Percentiles rank a stretch among this genome's conserved stretches.
Evolutionary conservation across 1,140 invertebrate genomes (phyloP).

Genomic region (Drosophila littoralis): DNA sequence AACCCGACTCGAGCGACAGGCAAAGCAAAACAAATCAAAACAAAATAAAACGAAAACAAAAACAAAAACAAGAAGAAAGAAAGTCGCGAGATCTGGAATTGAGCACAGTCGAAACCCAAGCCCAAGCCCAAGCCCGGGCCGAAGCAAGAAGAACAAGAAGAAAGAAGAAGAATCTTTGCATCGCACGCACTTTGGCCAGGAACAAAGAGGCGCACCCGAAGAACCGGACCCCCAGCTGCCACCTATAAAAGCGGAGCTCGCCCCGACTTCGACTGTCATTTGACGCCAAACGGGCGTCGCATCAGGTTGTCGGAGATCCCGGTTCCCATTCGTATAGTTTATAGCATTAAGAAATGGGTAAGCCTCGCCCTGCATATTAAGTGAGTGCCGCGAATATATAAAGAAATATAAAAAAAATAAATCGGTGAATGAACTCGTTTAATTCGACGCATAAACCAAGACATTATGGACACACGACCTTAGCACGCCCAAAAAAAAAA

Average conservation of each 20-base stretch:
- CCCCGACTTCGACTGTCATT: constrained; percentile 68
- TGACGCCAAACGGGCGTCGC: constrained; percentile 71
- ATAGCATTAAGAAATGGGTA: constrained; percentile 72
- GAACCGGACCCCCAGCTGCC: constrained; percentile 66
- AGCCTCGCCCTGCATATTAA: constrained; percentile 72
- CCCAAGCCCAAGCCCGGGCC: background rate
- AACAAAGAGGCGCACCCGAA: constrained; percentile 74
- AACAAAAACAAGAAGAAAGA: constrained; percentile 53
- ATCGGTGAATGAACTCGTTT: constrained; percentile 73
- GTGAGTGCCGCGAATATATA: constrained; percentile 17
- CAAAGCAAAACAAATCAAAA: constrained; percentile 53
- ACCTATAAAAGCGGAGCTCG: constrained; percentile 68
- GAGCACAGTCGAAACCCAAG: constrained; percentile 53
- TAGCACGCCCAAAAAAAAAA: constrained; percentile 48
- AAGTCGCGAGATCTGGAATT: constrained; percentile 77
- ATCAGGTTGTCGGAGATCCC: constrained; percentile 27
- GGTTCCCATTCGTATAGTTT: constrained; percentile 16
- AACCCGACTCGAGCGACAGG: constrained; percentile 29
- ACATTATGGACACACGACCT: constrained; percentile 74
- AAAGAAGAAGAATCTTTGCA: constrained; percentile 11
- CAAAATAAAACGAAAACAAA: constrained; percentile 6
- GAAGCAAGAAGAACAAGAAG: constrained; percentile 25
- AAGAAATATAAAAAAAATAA: background rate
- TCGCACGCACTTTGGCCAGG: constrained; percentile 75
- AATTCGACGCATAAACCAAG: background rate